Percentiles rank a stretch among this genome's conserved stretches.
phyloP scores from a whole-genome alignment of 2,888 invertebrate genomes.

The Thereva unica region DNA sequence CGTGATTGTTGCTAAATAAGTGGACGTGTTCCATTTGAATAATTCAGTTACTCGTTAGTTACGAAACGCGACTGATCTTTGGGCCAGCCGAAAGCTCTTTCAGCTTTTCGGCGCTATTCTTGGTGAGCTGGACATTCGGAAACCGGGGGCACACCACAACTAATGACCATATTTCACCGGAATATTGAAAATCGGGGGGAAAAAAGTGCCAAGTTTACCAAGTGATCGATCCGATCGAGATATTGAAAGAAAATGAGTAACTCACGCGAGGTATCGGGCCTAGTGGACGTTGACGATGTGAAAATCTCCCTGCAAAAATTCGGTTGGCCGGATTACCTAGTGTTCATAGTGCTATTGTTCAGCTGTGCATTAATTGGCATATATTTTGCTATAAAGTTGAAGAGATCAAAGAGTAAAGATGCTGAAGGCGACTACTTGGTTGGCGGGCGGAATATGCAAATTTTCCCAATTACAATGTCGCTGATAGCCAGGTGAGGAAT shows the following conservation, averaged over 20 bases:
- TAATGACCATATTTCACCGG: not conserved
- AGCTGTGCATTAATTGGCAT: slow-evolving; percentile 78
- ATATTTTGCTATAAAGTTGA: slow-evolving; percentile 78
- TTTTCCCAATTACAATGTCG: slow-evolving; percentile 72
- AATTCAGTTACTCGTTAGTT: slow-evolving; percentile 28
- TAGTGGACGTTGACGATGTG: slow-evolving; percentile 51
- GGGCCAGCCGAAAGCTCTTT: not conserved
- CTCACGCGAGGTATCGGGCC: slow-evolving; percentile 7
- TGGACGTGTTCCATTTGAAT: slow-evolving; percentile 24
- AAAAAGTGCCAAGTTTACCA: not conserved
- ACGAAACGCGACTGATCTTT: slow-evolving; percentile 25
- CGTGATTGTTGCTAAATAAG: slow-evolving; percentile 25
- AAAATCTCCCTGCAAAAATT: slow-evolving; percentile 65
- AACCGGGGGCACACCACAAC: no score
- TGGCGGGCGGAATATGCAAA: slow-evolving; percentile 69
- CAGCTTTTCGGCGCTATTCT: no score
- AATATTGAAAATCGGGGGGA: slow-evolving; percentile 7
- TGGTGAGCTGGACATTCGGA: no score
- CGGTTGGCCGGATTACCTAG: slow-evolving; percentile 74
- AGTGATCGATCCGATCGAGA: not conserved
- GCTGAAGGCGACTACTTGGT: slow-evolving; percentile 67
- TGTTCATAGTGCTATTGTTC: slow-evolving; percentile 76
- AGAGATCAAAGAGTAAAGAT: slow-evolving; percentile 54
- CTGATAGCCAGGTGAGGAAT: slow-evolving; percentile 65
- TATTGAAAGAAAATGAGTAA: slow-evolving; percentile 5